A percentile compares a stretch with the other conserved stretches of the same genome.
phyloP scores from a whole-genome alignment of 2,797 vertebrate genomes.

The Chaunax sp. region DNA sequence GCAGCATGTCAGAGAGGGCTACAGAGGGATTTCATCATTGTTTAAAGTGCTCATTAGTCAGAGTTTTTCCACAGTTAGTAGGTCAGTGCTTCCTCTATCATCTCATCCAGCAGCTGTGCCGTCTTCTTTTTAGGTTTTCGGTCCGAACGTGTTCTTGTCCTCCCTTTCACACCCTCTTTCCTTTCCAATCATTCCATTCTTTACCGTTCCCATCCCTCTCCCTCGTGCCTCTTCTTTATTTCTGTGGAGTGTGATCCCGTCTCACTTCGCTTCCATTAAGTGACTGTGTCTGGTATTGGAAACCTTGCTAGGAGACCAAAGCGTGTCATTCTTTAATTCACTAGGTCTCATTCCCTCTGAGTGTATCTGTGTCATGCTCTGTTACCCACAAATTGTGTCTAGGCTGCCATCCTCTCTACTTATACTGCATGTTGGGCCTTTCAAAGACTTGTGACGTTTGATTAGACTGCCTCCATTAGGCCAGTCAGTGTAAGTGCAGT shows the following conservation, averaged over 20 bases:
- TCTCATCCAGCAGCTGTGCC: not conserved
- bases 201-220: not conserved
- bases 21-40: constrained; percentile 32
- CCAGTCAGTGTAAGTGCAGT: constrained; percentile 7
- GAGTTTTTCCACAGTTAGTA: constrained; percentile 10
- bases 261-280: constrained; percentile 8
- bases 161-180: constrained; percentile 11
- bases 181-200: constrained; percentile 7
- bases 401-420: not conserved
- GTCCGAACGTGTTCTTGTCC: constrained; percentile 4
- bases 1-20: constrained; percentile 33
- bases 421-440: not conserved
- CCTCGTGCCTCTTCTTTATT: constrained; percentile 14
- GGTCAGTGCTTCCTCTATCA: constrained; percentile 10
- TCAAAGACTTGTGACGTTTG: constrained; percentile 12
- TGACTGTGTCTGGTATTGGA: constrained; percentile 3
- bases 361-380: constrained; percentile 17
- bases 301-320: constrained; percentile 15
- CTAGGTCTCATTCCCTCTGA: constrained; percentile 26
- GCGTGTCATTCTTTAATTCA: constrained; percentile 26
- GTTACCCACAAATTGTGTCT: constrained; percentile 16
- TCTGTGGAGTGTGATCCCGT: constrained; percentile 7
- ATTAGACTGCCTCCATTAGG: constrained; percentile 42
- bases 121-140: constrained; percentile 17
- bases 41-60: constrained; percentile 24